These are phyloP conservation scores for Plectus sambesii DNA, from an alignment of 1,140 invertebrate species.

Conservation along the genomic window DNA sequence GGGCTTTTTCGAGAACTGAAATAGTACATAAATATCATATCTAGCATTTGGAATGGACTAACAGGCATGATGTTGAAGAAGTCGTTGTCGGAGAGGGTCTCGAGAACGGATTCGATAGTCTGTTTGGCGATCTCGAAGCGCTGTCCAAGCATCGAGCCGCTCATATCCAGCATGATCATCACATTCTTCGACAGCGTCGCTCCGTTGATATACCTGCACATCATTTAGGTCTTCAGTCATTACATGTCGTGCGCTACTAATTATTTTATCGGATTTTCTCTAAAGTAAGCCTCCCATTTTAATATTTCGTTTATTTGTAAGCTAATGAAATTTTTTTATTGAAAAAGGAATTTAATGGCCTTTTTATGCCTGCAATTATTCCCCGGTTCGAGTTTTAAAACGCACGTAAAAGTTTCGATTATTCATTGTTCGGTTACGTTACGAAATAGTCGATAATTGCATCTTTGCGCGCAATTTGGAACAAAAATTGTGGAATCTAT, in stretches of 20 bases:
- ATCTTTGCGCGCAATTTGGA: no score
- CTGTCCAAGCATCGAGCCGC: conserved; percentile 94
- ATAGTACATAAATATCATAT: no score
- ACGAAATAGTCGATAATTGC: no score
- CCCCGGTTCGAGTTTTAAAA: not conserved
- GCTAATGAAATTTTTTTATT: not conserved
- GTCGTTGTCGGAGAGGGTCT: conserved; percentile 94
- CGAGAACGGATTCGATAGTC: conserved; percentile 70
- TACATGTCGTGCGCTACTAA: no score
- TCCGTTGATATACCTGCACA: conserved; percentile 72
- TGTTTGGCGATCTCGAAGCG: conserved; percentile 81
- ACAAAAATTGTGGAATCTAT: not conserved
- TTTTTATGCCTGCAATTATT: not conserved
- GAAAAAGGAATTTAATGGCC: not conserved
- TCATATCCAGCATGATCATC: conserved; percentile 80
- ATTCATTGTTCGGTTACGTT: no score
- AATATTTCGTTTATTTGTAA: not conserved
- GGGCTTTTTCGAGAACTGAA: conserved; percentile 48
- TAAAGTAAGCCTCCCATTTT: no score
- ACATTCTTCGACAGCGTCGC: conserved; percentile 94
- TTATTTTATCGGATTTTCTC: not conserved
- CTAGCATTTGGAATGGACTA: conserved; percentile 24
- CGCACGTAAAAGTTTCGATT: no score
- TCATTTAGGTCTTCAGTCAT: no score
- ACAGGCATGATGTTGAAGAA: conserved; percentile 78